A percentile compares a stretch with the other conserved stretches of the same genome.
phyloP scores from a whole-genome alignment of 2,797 vertebrate species.

The Myripristis murdjan region DNA sequence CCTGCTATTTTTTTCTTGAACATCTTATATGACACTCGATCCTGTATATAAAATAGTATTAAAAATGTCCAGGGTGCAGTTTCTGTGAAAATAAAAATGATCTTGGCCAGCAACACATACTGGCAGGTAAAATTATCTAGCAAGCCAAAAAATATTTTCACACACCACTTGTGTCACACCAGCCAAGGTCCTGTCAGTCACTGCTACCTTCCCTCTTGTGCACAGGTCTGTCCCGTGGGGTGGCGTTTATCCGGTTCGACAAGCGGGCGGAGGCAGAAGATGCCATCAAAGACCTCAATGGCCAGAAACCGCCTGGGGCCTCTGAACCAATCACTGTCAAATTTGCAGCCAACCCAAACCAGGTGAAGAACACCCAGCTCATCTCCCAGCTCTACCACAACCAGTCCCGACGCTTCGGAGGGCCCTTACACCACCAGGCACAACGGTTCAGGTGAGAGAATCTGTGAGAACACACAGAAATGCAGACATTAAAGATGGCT shows the following conservation, averaged over 20 bases:
- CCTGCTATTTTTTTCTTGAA: too few relatives aligned
- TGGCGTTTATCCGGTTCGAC: constrained; percentile 98
- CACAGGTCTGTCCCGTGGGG: constrained; percentile 94
- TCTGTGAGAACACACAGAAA: neutral
- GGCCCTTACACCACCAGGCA: constrained; percentile 97
- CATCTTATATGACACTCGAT: too few relatives aligned
- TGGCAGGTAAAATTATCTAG: too few relatives aligned
- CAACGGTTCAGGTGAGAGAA: constrained; percentile 94
- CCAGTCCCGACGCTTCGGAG: constrained; percentile 94
- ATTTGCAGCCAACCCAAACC: constrained; percentile 97
- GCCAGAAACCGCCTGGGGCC: constrained; percentile 95
- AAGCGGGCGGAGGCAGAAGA: constrained; percentile 97
- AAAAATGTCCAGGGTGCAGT: too few relatives aligned
- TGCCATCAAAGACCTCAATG: constrained; percentile 96
- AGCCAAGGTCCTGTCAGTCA: constrained; percentile 16
- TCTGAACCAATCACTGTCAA: constrained; percentile 97
- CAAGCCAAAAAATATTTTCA: neutral
- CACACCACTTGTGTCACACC: neutral
- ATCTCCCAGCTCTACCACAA: constrained; percentile 98
- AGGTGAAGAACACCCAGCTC: constrained; percentile 96
- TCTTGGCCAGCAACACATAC: too few relatives aligned
- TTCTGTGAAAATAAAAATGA: too few relatives aligned
- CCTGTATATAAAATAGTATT: too few relatives aligned
- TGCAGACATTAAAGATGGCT: neutral
- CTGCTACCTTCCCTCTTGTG: neutral